These are phyloP conservation scores for Electrona antarctica DNA, from an alignment of 2,113 vertebrate genomes.

Conservation along the genomic window DNA sequence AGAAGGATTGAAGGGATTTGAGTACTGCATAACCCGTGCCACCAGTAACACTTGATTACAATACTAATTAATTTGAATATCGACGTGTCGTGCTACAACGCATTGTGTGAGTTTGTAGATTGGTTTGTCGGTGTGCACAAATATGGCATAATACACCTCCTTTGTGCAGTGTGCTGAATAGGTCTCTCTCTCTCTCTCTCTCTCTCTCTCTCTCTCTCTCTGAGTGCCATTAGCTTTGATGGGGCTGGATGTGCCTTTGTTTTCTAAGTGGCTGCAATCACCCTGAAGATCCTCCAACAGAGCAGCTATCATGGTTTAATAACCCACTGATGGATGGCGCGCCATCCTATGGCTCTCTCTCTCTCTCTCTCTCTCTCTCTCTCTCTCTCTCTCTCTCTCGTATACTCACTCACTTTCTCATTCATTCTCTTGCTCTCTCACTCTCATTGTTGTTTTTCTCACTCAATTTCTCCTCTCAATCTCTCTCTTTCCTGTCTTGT, in stretches of 20 bases:
- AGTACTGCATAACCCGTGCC: too few relatives aligned
- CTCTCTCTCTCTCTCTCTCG: slow-evolving; percentile 14
- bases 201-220: background rate
- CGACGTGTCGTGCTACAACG: too few relatives aligned
- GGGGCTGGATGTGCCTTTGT: slow-evolving; percentile 41
- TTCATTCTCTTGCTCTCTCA: background rate
- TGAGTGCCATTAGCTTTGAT: slow-evolving; percentile 35
- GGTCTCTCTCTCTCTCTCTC: slow-evolving; percentile 2
- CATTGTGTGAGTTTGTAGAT: too few relatives aligned
- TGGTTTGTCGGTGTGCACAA: too few relatives aligned
- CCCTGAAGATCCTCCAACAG: slow-evolving; percentile 31
- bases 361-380: background rate
- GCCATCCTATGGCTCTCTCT: slow-evolving; percentile 43
- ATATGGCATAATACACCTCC: too few relatives aligned
- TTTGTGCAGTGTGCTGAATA: too few relatives aligned
- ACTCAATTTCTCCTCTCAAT: background rate
- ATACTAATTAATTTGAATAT: too few relatives aligned
- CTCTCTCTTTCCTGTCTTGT: background rate
- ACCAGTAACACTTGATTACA: too few relatives aligned
- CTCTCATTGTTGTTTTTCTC: background rate
- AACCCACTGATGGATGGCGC: slow-evolving; percentile 57
- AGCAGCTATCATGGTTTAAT: slow-evolving; percentile 59
- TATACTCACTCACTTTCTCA: background rate
- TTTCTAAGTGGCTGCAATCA: slow-evolving; percentile 58
- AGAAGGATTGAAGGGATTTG: too few relatives aligned